phyloP scores from a whole-genome alignment of 1,140 invertebrate species.

The Mercenaria mercenaria region DNA sequence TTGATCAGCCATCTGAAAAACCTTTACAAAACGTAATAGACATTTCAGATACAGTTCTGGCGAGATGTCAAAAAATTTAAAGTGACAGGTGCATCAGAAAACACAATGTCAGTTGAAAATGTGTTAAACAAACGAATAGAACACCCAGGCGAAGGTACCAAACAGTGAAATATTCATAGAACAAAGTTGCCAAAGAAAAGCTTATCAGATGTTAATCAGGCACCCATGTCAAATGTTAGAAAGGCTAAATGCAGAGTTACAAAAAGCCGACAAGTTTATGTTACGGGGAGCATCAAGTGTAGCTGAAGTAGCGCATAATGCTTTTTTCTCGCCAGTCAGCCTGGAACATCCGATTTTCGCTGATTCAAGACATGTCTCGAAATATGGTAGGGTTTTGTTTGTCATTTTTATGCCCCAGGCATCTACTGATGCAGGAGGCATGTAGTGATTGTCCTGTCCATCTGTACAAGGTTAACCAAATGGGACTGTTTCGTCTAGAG shows the following conservation, averaged over 20 bases:
- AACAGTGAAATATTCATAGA: background rate
- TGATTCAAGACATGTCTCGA: constrained; percentile 66
- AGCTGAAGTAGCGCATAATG: constrained; percentile 35
- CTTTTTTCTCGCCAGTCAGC: no score
- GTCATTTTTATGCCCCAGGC: no score
- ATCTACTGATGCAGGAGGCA: no score
- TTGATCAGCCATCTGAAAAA: background rate
- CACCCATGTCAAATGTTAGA: background rate
- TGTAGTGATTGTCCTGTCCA: no score
- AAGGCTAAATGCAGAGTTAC: background rate
- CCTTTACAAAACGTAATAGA: background rate
- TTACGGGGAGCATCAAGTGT: background rate
- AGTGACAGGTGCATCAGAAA: background rate
- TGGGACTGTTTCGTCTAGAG: no score
- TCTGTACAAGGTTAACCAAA: no score
- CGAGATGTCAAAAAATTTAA: background rate
- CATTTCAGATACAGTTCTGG: background rate
- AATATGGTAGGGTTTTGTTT: constrained; percentile 36
- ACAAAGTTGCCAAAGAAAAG: background rate
- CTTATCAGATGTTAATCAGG: background rate
- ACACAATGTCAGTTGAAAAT: background rate
- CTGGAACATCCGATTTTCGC: constrained; percentile 72
- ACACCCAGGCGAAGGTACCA: background rate
- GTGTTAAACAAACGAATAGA: background rate
- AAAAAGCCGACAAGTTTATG: background rate